These are phyloP conservation scores for Microtus pennsylvanicus DNA, from an alignment of 2,113 vertebrate species.

Conservation along the genomic window DNA sequence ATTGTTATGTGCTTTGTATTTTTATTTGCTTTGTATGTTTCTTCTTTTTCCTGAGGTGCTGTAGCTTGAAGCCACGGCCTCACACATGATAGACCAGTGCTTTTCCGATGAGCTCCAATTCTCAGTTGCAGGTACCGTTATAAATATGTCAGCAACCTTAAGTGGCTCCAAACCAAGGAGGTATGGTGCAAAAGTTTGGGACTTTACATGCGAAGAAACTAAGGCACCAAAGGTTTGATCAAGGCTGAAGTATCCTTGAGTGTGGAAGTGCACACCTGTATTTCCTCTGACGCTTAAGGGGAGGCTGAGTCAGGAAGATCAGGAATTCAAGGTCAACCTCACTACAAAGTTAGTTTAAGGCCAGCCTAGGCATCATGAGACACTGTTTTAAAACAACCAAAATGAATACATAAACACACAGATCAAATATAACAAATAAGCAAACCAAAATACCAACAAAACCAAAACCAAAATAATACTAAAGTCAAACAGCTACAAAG, in stretches of 20 bases:
- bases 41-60: background rate
- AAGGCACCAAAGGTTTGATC: background rate
- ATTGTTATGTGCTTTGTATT: background rate
- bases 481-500: background rate
- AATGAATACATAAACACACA: background rate
- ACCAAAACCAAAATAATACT: background rate
- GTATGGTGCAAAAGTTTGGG: background rate
- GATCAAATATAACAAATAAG: background rate
- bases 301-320: background rate
- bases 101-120: background rate
- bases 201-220: background rate
- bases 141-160: conserved; percentile 5
- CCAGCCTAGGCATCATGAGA: background rate
- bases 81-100: background rate
- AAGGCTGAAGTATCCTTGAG: background rate
- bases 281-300: background rate
- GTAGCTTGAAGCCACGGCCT: background rate
- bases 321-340: background rate
- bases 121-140: background rate
- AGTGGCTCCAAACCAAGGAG: background rate
- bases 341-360: background rate
- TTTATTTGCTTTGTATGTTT: background rate
- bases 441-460: background rate
- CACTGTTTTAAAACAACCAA: background rate
- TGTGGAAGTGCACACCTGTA: background rate